These are phyloP conservation scores for Tenebrosternarchus preto DNA, from an alignment of 2,113 vertebrate genomes.

Conservation along the genomic window DNA sequence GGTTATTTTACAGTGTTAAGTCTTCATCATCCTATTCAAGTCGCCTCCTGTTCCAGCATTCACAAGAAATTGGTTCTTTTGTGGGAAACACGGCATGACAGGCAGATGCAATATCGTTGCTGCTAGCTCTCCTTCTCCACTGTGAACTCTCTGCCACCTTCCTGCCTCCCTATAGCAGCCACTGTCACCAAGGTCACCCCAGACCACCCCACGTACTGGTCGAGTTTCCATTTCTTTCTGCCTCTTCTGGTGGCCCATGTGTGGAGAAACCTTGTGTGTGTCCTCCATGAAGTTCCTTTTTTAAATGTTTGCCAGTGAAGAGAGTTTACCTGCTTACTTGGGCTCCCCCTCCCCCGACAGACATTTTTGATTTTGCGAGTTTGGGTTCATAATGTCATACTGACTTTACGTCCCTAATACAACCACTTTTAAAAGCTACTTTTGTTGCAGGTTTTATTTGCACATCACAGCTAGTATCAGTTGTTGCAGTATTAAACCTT, in stretches of 20 bases:
- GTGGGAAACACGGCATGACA: constrained; percentile 18
- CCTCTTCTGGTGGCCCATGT: neutral
- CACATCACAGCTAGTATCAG: no score
- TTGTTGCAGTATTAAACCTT: no score
- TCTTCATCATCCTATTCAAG: constrained; percentile 41
- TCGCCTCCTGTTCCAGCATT: constrained; percentile 33
- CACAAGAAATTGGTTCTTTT: constrained; percentile 18
- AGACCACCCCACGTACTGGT: neutral
- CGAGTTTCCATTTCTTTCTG: neutral
- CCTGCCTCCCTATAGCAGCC: neutral
- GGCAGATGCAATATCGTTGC: constrained; percentile 28
- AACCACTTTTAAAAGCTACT: no score
- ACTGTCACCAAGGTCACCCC: neutral
- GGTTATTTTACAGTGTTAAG: constrained; percentile 12
- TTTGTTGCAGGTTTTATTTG: no score
- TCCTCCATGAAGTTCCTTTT: no score
- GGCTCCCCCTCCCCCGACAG: no score
- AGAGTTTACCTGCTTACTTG: no score
- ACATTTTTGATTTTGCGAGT: no score
- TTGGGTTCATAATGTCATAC: no score
- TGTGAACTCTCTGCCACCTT: constrained; percentile 31
- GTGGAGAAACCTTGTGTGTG: no score
- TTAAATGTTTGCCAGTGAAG: no score
- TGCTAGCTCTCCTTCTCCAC: constrained; percentile 1
- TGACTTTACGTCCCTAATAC: no score